Evolutionary conservation across 2,113 vertebrate genomes (phyloP), one percentile per base, ranked within the genome.

Genomic region (Salvator merianae): DNA sequence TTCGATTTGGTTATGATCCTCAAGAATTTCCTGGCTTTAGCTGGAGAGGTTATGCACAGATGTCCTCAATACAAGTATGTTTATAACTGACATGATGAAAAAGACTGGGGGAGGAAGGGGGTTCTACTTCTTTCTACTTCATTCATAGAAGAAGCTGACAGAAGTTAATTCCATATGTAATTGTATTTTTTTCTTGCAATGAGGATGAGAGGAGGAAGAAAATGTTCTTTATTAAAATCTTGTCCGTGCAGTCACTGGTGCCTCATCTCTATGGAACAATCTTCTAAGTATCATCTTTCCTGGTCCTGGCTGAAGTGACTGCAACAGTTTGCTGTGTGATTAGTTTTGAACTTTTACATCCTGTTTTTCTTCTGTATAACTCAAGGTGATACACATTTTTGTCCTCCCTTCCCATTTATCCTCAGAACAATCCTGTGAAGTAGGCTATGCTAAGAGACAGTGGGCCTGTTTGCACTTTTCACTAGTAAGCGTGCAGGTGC

Each of bases 31-130:
- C 97, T 66, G 79, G 82, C 65, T 99, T 98, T 91, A 98, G 98
- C 81, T 99, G 98, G 98, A 96, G 97, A 90, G 98, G 98, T 55
- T 99, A 99, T 34, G 97, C 95, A 22, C 93, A 84, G 62, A 97
- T 99, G 96, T 97, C 97, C 62, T 85, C 95, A 0, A 88, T 97
- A 75, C 98, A 99, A 94, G 98, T 99, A 73, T 34, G 94, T 86
- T 78, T 63, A 78, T 85, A 36, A 59, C 69, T 66, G 1, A 0
- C 22, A 85, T n/a, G 62, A 77, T 43, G 81, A 85, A 81, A 83
- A 76, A 71, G 9, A 20, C 7, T 10, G 0, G 16, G 50, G 34
- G 53, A 1, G 32, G 32, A 9, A 28, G 12, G 66, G 8, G 28
- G n/a, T 79, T 3, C 32, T 88, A 79, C 40, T 0, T 40, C 63